Percentiles rank a stretch among this genome's conserved stretches.
Evolutionary conservation across 2,888 invertebrate genomes (phyloP).

Genomic region (Chloroclystis v-ata): DNA sequence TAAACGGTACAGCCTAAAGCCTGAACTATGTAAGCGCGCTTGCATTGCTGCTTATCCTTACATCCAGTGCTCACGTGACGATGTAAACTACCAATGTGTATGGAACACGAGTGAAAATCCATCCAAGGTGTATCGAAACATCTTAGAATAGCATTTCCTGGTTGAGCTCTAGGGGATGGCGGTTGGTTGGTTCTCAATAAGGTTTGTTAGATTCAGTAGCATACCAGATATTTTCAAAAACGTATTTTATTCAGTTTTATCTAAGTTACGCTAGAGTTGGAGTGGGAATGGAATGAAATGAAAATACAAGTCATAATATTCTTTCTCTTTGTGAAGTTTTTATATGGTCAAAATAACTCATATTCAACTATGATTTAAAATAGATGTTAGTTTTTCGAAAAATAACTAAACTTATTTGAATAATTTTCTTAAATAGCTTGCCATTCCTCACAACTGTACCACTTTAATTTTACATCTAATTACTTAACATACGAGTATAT

Average conservation of each 20-base stretch:
- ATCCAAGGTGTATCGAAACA: slow-evolving; percentile 23
- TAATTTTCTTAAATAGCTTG: too few species aligned
- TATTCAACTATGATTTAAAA: too few species aligned
- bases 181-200: slow-evolving; percentile 19
- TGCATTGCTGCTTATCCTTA: slow-evolving; percentile 34
- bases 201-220: slow-evolving; percentile 18
- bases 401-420: too few species aligned
- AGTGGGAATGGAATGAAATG: too few species aligned
- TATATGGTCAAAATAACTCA: too few species aligned
- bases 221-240: slow-evolving; percentile 11
- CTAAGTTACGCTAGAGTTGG: background rate
- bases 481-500: too few species aligned
- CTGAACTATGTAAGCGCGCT: slow-evolving; percentile 5
- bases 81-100: slow-evolving; percentile 45
- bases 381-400: too few species aligned
- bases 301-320: too few species aligned
- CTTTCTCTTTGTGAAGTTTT: too few species aligned
- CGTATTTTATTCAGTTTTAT: slow-evolving; percentile 6
- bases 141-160: slow-evolving; percentile 26
- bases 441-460: too few species aligned
- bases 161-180: slow-evolving; percentile 24
- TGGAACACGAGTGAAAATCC: slow-evolving; percentile 33
- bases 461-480: too few species aligned
- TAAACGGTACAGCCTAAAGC: background rate
- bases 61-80: slow-evolving; percentile 35